These are phyloP conservation scores for Aphidius ervi DNA, from an alignment of 1,140 invertebrate genomes.

Conservation along the genomic window DNA sequence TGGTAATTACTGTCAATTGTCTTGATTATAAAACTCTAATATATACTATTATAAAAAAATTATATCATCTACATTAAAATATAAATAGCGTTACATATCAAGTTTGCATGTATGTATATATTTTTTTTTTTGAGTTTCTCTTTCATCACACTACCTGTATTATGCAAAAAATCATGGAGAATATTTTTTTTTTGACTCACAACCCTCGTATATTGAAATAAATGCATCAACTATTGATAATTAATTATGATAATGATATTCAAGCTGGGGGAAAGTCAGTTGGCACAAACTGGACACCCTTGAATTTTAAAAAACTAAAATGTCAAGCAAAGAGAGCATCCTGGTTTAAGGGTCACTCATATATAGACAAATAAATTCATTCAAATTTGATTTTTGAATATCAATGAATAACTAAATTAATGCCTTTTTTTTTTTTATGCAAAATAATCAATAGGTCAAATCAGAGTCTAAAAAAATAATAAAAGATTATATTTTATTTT, in stretches of 20 bases:
- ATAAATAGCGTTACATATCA: too few species aligned
- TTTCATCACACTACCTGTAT: too few species aligned
- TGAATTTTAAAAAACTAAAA: constrained; percentile 15
- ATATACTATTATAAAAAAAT: too few species aligned
- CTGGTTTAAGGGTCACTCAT: constrained; percentile 1
- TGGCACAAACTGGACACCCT: constrained; percentile 16
- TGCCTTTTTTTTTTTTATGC: too few species aligned
- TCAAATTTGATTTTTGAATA: constrained; percentile 2
- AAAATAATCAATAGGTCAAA: too few species aligned
- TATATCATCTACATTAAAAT: too few species aligned
- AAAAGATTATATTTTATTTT: background rate
- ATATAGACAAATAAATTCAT: constrained; percentile 1
- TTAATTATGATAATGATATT: constrained; percentile 4
- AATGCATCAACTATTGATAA: background rate
- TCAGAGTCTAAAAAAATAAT: too few species aligned
- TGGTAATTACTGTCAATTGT: constrained; percentile 11
- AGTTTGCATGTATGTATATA: too few species aligned
- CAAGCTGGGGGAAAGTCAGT: constrained; percentile 13
- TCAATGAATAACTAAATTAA: background rate
- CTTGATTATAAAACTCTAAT: background rate
- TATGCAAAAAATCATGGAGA: too few species aligned
- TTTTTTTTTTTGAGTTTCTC: too few species aligned
- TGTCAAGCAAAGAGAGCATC: constrained; percentile 15
- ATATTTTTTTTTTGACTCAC: too few species aligned
- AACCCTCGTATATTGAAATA: background rate